Evolutionary conservation across 2,113 vertebrate genomes (phyloP).

Genomic region (Colaptes auratus): DNA sequence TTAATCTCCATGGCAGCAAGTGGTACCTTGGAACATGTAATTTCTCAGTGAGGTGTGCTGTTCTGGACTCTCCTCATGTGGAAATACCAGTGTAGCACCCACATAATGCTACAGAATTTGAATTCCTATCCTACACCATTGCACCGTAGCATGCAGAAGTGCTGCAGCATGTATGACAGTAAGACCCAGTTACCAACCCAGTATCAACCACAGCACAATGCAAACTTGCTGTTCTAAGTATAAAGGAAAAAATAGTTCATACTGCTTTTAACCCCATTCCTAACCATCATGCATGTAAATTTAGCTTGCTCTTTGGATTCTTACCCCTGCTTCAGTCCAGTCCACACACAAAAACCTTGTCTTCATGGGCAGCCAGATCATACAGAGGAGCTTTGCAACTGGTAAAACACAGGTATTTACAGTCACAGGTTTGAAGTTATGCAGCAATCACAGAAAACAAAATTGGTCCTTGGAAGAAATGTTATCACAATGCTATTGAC

Average conservation of each 20-base stretch:
- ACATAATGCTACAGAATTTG: background rate
- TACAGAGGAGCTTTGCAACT: conserved; percentile 96
- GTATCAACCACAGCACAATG: background rate
- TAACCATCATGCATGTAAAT: background rate
- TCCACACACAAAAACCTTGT: conserved; percentile 95
- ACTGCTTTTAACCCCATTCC: background rate
- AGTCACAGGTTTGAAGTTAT: background rate
- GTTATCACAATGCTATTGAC: background rate
- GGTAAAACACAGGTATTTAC: conserved; percentile 21
- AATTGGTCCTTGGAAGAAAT: background rate
- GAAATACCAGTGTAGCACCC: accelerated
- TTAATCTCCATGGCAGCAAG: background rate
- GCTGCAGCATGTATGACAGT: background rate
- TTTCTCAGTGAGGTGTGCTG: background rate
- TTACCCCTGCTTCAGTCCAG: conserved; percentile 95
- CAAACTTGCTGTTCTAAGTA: background rate
- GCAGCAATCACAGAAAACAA: background rate
- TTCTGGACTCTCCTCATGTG: background rate
- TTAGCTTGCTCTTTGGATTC: conserved; percentile 31
- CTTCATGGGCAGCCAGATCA: conserved; percentile 95
- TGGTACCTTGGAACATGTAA: background rate
- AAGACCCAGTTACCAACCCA: background rate
- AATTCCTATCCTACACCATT: background rate
- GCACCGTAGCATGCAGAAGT: background rate
- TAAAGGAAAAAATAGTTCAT: background rate